phyloP scores from a whole-genome alignment of 2,888 invertebrate species.

The Hirtodrosophila histrioides region DNA sequence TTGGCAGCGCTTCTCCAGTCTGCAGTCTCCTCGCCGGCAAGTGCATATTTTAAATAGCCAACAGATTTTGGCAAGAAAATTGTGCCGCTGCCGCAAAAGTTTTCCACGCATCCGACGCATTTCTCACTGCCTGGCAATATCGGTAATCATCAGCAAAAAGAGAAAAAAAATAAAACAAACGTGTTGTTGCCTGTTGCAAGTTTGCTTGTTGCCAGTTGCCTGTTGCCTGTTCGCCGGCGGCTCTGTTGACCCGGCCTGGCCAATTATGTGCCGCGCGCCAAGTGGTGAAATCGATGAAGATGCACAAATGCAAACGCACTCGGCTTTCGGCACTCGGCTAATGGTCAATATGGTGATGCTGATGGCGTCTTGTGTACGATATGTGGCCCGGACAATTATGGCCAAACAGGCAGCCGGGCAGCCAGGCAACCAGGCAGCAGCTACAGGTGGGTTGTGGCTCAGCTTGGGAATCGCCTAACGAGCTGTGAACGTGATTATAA shows the following conservation, averaged over 20 bases:
- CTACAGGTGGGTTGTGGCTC: slow-evolving; percentile 75
- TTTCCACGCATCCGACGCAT: slow-evolving; percentile 79
- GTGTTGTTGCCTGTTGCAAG: slow-evolving; percentile 49
- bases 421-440: slow-evolving; percentile 23
- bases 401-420: slow-evolving; percentile 64
- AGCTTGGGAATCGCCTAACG: slow-evolving; percentile 60
- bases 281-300: slow-evolving; percentile 81
- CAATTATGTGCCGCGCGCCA: slow-evolving; percentile 76
- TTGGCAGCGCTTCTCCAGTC: slow-evolving; percentile 23
- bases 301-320: slow-evolving; percentile 80
- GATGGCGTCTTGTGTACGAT: slow-evolving; percentile 64
- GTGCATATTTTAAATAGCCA: slow-evolving; percentile 42
- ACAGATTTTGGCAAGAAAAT: slow-evolving; percentile 61
- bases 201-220: slow-evolving; percentile 31
- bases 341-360: slow-evolving; percentile 77
- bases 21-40: slow-evolving; percentile 8
- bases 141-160: slow-evolving; percentile 68
- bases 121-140: slow-evolving; percentile 71
- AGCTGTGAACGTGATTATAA: slow-evolving; percentile 81
- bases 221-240: slow-evolving; percentile 34
- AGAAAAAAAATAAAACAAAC: slow-evolving; percentile 38
- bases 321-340: slow-evolving; percentile 62
- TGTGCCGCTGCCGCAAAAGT: slow-evolving; percentile 46
- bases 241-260: slow-evolving; percentile 70
- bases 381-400: slow-evolving; percentile 78